phyloP scores from a whole-genome alignment of 2,888 invertebrate species.

The Melangyna quadrimaculata region DNA sequence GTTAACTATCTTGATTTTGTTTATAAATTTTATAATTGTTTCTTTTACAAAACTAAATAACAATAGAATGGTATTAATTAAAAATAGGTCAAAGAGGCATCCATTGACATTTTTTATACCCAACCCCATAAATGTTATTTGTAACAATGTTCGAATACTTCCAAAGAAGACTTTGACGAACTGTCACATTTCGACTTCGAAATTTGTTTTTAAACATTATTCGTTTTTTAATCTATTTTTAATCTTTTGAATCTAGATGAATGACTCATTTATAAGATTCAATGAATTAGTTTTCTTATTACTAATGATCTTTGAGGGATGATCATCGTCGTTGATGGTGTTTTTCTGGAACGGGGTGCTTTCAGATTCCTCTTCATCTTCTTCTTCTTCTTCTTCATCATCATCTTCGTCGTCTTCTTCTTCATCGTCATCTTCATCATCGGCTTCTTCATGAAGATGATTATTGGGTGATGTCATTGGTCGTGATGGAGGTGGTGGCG shows the following conservation, averaged over 20 bases:
- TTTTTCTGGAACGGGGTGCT: constrained; percentile 36
- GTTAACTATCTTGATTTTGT: constrained; percentile 2
- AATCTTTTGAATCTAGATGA: constrained; percentile 18
- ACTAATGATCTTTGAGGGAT: constrained; percentile 29
- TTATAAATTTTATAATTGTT: not conserved
- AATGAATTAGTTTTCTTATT: constrained; percentile 49
- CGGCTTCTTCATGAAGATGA: constrained; percentile 18
- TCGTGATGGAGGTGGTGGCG: constrained; percentile 69
- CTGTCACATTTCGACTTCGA: constrained; percentile 61
- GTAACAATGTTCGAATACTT: constrained; percentile 13
- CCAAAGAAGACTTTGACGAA: constrained; percentile 14
- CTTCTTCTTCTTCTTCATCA: constrained; percentile 35
- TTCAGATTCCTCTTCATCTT: constrained; percentile 55
- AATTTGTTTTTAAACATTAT: constrained; percentile 38
- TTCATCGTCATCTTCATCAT: constrained; percentile 15
- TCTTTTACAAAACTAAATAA: constrained; percentile 68
- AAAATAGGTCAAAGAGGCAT: constrained; percentile 1
- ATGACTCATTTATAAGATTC: constrained; percentile 41
- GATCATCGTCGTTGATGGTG: constrained; percentile 65
- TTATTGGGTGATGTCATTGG: constrained; percentile 41
- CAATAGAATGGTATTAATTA: constrained; percentile 24
- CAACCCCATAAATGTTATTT: not conserved
- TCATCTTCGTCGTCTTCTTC: constrained; percentile 26
- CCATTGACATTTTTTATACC: not conserved
- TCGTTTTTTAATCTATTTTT: constrained; percentile 11